Evolutionary conservation across 1,140 invertebrate species (phyloP), one percentile per base, ranked within the genome.

Genomic region (Monochamus saltuarius): DNA sequence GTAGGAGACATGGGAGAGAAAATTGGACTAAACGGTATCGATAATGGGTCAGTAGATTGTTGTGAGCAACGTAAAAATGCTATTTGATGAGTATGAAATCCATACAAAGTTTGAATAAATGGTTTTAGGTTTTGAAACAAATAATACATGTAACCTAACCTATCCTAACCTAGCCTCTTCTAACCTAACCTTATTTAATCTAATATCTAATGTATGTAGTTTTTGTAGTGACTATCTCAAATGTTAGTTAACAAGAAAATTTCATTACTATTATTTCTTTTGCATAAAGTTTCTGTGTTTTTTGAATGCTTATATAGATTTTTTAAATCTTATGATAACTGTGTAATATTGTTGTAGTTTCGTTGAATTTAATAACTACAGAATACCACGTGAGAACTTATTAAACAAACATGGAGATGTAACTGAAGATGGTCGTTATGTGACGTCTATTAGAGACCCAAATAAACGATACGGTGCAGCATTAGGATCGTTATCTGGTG

Each of bases 351-450:
- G 72, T 89, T 91, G 11, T 38, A 75, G 34, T 93, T 95, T 95
- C 74, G 76, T 95, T 43, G 84, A 91, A 71, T 96, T 97, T 73
- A 84, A 92, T 59, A 86, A 95, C 65, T 94, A 94, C 76, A 78
- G 84, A 62, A 89, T 97, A 70, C 90, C 93, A 11, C 83, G 88
- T 36, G 86, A 87, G 72, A 87, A 86, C 78, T 79, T 98, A 8
- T 80, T 98, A 10, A 96, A 97, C 77, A 87, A 87, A 73, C 91
- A 87, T 9, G 91, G 91, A 7, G 91, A 97, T 79, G 91, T 98
- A 4, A 90, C 88, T 0, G 80, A 85, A 16, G 87, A 91, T 39
- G 95, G 95, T 7, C 79, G 84, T 69, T 98, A 97, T 75, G 81
- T 91, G 9, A 85, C 88, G 42, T 83, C 84, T 1, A 85, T 89